Evolutionary conservation across 2,797 vertebrate genomes (phyloP).

Genomic region (Pyrrhura leucotis): DNA sequence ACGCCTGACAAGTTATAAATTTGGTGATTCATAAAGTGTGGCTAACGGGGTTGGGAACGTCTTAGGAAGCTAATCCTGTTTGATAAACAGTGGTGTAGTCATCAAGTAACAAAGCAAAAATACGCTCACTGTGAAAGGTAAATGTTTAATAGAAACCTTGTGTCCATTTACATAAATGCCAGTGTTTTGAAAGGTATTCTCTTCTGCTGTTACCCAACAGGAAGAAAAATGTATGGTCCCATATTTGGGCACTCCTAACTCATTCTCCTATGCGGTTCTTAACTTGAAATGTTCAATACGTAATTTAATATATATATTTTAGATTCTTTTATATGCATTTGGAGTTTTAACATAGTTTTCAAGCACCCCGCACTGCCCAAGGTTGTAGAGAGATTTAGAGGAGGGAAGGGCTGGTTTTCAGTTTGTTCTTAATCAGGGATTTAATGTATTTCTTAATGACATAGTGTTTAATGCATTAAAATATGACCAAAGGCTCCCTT

Average conservation of each 20-base stretch:
- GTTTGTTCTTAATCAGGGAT: background rate
- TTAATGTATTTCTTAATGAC: background rate
- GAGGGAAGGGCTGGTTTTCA: background rate
- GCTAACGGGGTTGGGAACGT: background rate
- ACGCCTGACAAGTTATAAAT: background rate
- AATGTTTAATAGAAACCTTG: conserved; percentile 7
- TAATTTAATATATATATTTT: background rate
- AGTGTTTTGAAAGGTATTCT: background rate
- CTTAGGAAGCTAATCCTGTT: background rate
- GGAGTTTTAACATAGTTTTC: background rate
- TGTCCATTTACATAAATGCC: background rate
- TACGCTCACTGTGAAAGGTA: background rate
- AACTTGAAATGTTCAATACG: background rate
- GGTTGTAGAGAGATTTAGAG: background rate
- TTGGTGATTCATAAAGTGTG: conserved; percentile 23
- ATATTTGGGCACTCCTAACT: background rate
- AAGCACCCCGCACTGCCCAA: background rate
- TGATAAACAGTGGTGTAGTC: conserved; percentile 1
- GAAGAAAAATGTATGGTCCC: background rate
- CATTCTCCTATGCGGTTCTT: background rate
- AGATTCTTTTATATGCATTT: background rate
- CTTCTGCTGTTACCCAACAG: background rate
- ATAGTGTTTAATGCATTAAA: background rate
- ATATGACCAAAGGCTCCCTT: background rate
- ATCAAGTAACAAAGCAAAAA: background rate